Evolutionary conservation across 2,113 vertebrate genomes (phyloP).

Genomic region (Taurulus bubalis): DNA sequence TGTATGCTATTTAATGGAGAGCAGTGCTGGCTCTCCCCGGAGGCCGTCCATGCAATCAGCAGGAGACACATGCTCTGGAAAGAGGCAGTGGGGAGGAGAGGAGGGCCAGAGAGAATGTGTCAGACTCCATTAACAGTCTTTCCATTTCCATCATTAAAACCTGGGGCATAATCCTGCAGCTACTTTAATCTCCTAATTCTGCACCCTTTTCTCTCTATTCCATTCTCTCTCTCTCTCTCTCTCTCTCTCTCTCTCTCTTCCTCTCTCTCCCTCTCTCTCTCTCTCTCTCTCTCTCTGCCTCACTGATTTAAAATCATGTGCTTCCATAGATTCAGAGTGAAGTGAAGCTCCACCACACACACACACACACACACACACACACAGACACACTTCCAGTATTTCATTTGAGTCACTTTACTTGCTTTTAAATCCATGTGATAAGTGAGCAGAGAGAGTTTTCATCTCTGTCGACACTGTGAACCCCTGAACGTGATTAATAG

Average conservation of each 20-base stretch:
- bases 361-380: conserved; percentile 19
- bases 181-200: conserved; percentile 84
- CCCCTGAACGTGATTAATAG: conserved; percentile 47
- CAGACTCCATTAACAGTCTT: conserved; percentile 70
- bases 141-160: conserved; percentile 83
- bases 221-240: conserved; percentile 31
- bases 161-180: conserved; percentile 79
- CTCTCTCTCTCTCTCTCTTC: conserved; percentile 34
- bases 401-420: conserved; percentile 50
- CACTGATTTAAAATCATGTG: conserved; percentile 49
- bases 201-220: conserved; percentile 59
- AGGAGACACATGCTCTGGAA: conserved; percentile 57
- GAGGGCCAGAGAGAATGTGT: conserved; percentile 63
- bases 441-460: conserved; percentile 22
- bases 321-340: conserved; percentile 32
- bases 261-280: conserved; percentile 55
- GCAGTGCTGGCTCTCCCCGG: conserved; percentile 34
- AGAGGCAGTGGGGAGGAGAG: conserved; percentile 50
- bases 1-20: conserved; percentile 52
- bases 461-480: conserved; percentile 20
- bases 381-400: conserved; percentile 13
- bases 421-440: conserved; percentile 43
- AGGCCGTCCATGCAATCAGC: conserved; percentile 60
- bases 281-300: conserved; percentile 22
- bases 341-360: background rate